Base-by-base conservation (phyloP, 2,888 invertebrate species). In the Thereva unica region DNA sequence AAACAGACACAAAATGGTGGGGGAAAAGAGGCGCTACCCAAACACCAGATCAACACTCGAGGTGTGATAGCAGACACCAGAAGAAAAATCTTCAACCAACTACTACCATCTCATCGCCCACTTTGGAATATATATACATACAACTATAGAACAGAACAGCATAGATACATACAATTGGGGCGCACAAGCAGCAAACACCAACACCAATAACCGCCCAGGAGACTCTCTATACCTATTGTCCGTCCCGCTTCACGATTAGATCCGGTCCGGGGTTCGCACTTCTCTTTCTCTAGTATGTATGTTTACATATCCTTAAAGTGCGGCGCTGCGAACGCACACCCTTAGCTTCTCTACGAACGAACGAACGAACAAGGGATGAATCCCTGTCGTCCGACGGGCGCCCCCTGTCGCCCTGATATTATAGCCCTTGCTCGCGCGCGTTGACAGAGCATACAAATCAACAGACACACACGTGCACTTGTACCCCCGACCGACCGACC, bases 1-100 rank as follows among this genome's bases (percentile, higher is more conserved):
- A 49, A 59, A 57, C 8, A 42, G 9, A 8, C 7, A 8, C 9
- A 2, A 47, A 47, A 12, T 64, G 64, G 64, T 64, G 55, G 64
- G 64, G 64, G 64, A 41, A 53, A 55, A 53, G 53, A 55, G 64
- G 64, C 53, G 64, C 64, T 53, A 54, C 64, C 64, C 64, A 64
- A 59, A 64, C 77, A 78, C 75, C 76, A 75, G 78, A 77, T 78
- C 77, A 79, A 78, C 78, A 78, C 77, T 76, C 75, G 72, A 78
- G 77, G 77, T 76, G 78, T 75, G 75, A 76, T 75, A 73, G 74
- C 74, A 75, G 75, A 73, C 75, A 76, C 75, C 55, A 54, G 55
- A 54, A 54, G 50, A 45, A 54, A 64, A 64, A 64, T 54, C 54
- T 47, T 54, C 38, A 23, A 64, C 64, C 44, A n/a, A 54, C 55